Base-by-base conservation (phyloP, 1,140 invertebrate genomes). In the Portunus trituberculatus region DNA sequence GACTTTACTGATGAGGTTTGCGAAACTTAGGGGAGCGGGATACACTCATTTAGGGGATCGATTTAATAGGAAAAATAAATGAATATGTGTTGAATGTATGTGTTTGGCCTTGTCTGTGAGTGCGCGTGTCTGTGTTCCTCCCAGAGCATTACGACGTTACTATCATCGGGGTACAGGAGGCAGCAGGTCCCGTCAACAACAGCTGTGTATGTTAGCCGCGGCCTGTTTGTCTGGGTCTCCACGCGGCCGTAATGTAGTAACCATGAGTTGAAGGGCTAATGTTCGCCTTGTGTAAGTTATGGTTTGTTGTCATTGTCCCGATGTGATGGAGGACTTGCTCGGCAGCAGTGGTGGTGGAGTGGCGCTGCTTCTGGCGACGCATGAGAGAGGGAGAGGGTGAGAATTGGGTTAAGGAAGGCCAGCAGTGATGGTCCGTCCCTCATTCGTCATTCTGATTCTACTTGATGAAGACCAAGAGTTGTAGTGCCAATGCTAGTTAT, bases 351-450 rank as follows among this genome's bases (percentile, higher is more conserved):
- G 39, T 39, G 39, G 39, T 39, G 39, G 39, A 39, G 39, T 39
- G 39, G 39, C 39, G 39, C 39, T 39, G 39, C 39, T 39, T 8
- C 67, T 76, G 67, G 67, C 31, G 45, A 88, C 31, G 28, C 83
- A 32, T 31, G 86, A 88, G 86, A 88, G 86, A 88, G 86, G 29
- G 86, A 88, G 86, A 88, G 86, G 29, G 86, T 39, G 86, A 88
- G 86, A 88, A 28, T 2, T 88, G 28, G 45, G 86, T 25, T 39
- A 88, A 28, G 45, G 31, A 88, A 25, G 20, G 86, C 2, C 4
- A 88, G 29, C 31, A 46, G 29, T 59, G 52, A 59, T 59, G 52
- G 52, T 59, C 12, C 16, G 52, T 12, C 10, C 8, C 16, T 59
- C 52, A 59, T 2, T 59, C 16, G 52, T 59, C 52, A 14, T 59